Conservation (phyloP, 1,140 invertebrate species). For the Eumeta japonica region DNA sequence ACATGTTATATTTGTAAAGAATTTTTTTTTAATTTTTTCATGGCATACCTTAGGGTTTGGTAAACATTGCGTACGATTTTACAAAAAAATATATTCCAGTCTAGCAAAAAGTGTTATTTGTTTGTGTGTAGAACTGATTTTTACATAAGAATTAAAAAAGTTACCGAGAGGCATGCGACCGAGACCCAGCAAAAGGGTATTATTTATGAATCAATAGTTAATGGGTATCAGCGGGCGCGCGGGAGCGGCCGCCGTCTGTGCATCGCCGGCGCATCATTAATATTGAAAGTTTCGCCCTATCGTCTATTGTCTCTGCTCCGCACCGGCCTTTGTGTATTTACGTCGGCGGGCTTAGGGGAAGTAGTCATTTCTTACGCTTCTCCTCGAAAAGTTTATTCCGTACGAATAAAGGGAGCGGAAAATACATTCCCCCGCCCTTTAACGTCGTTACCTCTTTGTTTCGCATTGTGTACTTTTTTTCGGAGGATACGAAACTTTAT, state of each 20-base stretch:
- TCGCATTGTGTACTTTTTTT: too few species aligned
- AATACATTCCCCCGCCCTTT: too few species aligned
- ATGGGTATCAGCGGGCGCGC: slow-evolving; percentile 52
- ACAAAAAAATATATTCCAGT: not conserved
- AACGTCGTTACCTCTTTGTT: too few species aligned
- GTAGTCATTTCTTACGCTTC: slow-evolving; percentile 49
- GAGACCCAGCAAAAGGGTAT: slow-evolving; percentile 42
- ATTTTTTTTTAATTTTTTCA: not conserved
- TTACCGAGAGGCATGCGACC: slow-evolving; percentile 29
- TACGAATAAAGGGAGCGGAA: too few species aligned
- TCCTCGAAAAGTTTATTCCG: slow-evolving; percentile 40
- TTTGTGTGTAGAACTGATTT: slow-evolving; percentile 32
- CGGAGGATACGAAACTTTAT: too few species aligned
- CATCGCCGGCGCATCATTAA: slow-evolving; percentile 52
- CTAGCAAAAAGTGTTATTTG: slow-evolving; percentile 6
- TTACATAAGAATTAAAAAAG: slow-evolving; percentile 50
- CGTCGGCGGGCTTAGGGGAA: slow-evolving; percentile 40
- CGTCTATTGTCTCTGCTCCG: slow-evolving; percentile 46
- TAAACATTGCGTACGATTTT: not conserved
- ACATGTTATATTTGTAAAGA: too few species aligned
- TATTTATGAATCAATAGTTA: slow-evolving; percentile 57
- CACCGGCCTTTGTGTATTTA: slow-evolving; percentile 44
- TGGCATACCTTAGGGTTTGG: not conserved
- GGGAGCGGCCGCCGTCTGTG: slow-evolving; percentile 38
- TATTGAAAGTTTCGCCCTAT: slow-evolving; percentile 46